Evolutionary conservation across 1,140 invertebrate genomes (phyloP), one percentile per base, ranked within the genome.

Genomic region (Calliopsis andreniformis): DNA sequence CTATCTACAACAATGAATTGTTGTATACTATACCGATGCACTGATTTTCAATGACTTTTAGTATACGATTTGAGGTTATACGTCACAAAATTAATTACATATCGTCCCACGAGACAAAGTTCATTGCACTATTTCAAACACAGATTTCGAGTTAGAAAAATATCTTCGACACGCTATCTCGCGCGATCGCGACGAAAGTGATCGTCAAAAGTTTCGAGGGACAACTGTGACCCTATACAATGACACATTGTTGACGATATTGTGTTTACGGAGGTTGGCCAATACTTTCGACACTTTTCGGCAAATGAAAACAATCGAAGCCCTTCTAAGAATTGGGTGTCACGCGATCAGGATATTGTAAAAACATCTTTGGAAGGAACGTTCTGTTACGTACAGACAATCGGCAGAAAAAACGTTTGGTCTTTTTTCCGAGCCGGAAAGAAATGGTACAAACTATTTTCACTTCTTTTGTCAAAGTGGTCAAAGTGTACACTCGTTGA

Each of bases 11-110:
- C 1, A 14, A 7, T 7, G 6, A 70, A 10, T 14, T 5, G 10
- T 23, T 20, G 5, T 49, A 28, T 35, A n/a, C 3, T 6, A n/a
- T 18, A 61, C 16, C 20, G 28, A 23, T 14, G 16, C 23, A n/a
- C 32, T 51, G 8, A 39, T 0, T 4, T 3, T 32, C 10, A n/a
- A 49, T 14, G 3, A 16, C 32, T 39, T n/a, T 20, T 25, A 39
- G 43, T 7, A 14, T 30, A 10, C 8, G 7, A 3, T 71, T 71
- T 71, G 68, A 71, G 68, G 68, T 71, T 71, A 71, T 71, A 71
- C 45, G 23, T 12, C 25, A 49, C 2, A 42, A 6, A 42, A 2
- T 25, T 49, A 28, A 28, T 39, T 35, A 20, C 28, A 39, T 18
- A 32, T n/a, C 28, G 25, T 18, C 16, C 14, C 14, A 14, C 14